Conservation (phyloP, 1,140 invertebrate genomes). For the Capitella teleta region DNA sequence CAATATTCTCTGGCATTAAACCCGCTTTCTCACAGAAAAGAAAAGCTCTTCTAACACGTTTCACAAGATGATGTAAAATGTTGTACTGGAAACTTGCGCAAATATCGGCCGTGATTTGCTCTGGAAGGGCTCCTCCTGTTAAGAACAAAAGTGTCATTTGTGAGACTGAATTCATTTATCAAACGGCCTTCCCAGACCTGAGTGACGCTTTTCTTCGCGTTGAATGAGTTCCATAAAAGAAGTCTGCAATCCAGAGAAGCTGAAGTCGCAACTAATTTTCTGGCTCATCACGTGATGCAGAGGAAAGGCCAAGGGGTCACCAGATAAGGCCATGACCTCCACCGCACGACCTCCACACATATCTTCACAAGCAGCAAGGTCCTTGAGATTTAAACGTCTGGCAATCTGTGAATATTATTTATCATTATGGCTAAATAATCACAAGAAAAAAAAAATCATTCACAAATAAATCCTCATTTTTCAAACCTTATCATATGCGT, state of each 20-base stretch:
- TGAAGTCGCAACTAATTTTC: constrained; percentile 67
- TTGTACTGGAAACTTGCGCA: constrained; percentile 73
- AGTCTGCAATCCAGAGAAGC: constrained; percentile 64
- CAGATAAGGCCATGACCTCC: constrained; percentile 62
- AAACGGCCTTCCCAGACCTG: no score
- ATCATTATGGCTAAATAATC: not conserved
- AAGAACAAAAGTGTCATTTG: no score
- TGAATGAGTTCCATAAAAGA: constrained; percentile 24
- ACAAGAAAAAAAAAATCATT: not conserved
- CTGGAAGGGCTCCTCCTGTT: no score
- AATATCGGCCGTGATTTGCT: constrained; percentile 67
- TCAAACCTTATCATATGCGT: constrained; percentile 74
- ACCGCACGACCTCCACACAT: constrained; percentile 74
- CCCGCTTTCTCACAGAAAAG: constrained; percentile 60
- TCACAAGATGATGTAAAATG: constrained; percentile 65
- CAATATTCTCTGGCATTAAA: not conserved
- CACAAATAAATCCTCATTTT: no score
- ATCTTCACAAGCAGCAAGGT: constrained; percentile 59
- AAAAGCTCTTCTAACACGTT: constrained; percentile 70
- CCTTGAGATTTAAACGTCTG: constrained; percentile 69
- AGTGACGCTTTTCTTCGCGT: not conserved
- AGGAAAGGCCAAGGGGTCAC: constrained; percentile 56
- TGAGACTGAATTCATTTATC: no score
- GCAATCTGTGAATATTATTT: constrained; percentile 50
- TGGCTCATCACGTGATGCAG: constrained; percentile 52